A percentile compares a stretch with the other conserved stretches of the same genome.
phyloP scores from a whole-genome alignment of 2,888 invertebrate genomes.

The Rotaria magnacalcarata region DNA sequence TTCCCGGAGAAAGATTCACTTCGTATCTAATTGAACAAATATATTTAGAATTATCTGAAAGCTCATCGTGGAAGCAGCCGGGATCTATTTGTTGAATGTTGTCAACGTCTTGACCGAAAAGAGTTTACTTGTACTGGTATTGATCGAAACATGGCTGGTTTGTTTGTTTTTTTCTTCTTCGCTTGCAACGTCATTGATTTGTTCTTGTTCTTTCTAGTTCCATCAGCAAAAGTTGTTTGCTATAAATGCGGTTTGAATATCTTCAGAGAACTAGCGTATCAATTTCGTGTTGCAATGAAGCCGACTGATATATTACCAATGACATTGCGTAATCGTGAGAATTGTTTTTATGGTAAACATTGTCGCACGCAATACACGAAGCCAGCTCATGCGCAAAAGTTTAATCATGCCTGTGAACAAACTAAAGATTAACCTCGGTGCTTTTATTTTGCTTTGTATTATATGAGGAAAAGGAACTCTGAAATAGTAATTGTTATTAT shows the following conservation, averaged over 20 bases:
- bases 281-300: conserved; percentile 49
- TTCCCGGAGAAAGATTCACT: too few relatives aligned
- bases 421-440: background rate
- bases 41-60: conserved; percentile 50
- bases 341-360: conserved; percentile 58
- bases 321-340: conserved; percentile 50
- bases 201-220: conserved; percentile 11
- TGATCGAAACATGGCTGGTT: background rate
- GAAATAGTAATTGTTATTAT: background rate
- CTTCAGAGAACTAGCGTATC: conserved; percentile 54
- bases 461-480: background rate
- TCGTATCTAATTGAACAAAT: too few relatives aligned
- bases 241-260: conserved; percentile 53
- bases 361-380: conserved; percentile 56
- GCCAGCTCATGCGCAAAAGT: conserved; percentile 51
- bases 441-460: background rate
- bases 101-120: conserved; percentile 51
- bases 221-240: conserved; percentile 50
- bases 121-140: conserved; percentile 51
- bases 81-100: conserved; percentile 52
- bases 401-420: conserved; percentile 34
- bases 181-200: background rate
- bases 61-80: conserved; percentile 50
- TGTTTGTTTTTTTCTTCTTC: background rate
- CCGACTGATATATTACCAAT: conserved; percentile 48